Conservation (phyloP, 2,113 vertebrate species). For the Scortum barcoo region DNA sequence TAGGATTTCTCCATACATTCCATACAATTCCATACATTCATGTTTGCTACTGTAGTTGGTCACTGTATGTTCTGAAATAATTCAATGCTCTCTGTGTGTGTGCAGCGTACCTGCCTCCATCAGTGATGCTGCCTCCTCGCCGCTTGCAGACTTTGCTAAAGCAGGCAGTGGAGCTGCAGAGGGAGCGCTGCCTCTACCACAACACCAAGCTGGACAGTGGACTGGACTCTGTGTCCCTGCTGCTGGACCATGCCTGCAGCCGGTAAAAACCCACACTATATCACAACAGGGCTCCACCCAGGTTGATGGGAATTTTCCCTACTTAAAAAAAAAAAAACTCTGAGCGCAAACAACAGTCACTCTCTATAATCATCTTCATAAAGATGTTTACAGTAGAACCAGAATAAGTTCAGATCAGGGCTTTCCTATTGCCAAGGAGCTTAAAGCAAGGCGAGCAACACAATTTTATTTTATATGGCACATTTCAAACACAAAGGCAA, state of each 20-base stretch:
- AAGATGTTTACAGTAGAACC: not conserved
- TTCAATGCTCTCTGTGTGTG: not conserved
- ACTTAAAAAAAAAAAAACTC: too few relatives aligned
- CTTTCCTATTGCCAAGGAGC: not conserved
- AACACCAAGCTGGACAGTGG: constrained; percentile 95
- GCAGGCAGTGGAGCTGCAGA: constrained; percentile 96
- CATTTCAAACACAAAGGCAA: too few relatives aligned
- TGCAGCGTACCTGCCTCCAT: constrained; percentile 94
- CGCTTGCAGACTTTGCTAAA: constrained; percentile 94
- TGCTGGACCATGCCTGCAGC: constrained; percentile 97
- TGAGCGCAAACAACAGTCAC: not conserved
- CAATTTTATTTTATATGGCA: too few relatives aligned
- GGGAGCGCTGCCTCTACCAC: constrained; percentile 97
- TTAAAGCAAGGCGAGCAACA: too few relatives aligned
- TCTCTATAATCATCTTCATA: not conserved
- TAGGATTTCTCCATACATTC: too few relatives aligned
- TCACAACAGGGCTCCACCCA: not conserved
- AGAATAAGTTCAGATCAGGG: not conserved
- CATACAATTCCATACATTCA: not conserved
- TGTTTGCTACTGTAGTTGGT: not conserved
- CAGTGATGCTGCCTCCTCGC: constrained; percentile 97
- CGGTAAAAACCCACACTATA: constrained; percentile 83
- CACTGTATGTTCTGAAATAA: not conserved
- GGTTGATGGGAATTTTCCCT: too few relatives aligned
- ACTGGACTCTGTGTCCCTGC: constrained; percentile 94